Base-by-base conservation (phyloP, 2,797 vertebrate genomes). In the Balearica regulorum region DNA sequence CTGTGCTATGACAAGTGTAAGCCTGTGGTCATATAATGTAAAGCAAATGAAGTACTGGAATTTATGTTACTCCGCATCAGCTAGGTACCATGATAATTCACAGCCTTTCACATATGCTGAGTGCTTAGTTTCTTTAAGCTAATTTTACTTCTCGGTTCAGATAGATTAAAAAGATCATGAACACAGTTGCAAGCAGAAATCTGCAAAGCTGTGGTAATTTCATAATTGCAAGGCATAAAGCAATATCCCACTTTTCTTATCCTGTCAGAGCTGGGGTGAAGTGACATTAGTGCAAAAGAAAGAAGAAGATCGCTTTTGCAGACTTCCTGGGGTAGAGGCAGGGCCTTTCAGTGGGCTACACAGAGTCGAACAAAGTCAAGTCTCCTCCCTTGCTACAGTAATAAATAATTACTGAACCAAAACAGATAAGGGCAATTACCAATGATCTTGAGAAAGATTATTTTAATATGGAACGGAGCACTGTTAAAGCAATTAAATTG, bases 401-500 rank as follows among this genome's bases (percentile, higher is more conserved):
- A 90, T 55, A 92, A 80, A 92, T 84, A 86, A 88, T 22, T 68
- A 69, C 79, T 49, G 72, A 93, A 88, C 69, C 53, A 65, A 93
- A 93, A 68, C 26, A 88, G 69, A 71, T 53, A 78, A 65, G 58
- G 33, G 39, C 65, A 94, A 90, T 83, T 91, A 83, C 61, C 69
- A 76, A 13, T 19, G 13, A 75, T 78, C 53, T 46, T 12, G 57
- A 91, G 76, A 95, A 78, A 68, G 87, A 90, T 83, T 83, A 90
- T 91, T 94, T 91, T 90, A 93, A 72, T 88, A 79, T 20, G 39
- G 28, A 83, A 35, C 5, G 70, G 13, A 75, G 53, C 33, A 29
- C n/a, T 68, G 16, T 51, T 88, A 72, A 72, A 83, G 87, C 35
- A 61, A 77, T 75, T 64, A 81, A 71, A 90, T 10, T 15, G 12